Evolutionary conservation across 2,888 invertebrate genomes (phyloP).

Genomic region (Bimastos eiseni): DNA sequence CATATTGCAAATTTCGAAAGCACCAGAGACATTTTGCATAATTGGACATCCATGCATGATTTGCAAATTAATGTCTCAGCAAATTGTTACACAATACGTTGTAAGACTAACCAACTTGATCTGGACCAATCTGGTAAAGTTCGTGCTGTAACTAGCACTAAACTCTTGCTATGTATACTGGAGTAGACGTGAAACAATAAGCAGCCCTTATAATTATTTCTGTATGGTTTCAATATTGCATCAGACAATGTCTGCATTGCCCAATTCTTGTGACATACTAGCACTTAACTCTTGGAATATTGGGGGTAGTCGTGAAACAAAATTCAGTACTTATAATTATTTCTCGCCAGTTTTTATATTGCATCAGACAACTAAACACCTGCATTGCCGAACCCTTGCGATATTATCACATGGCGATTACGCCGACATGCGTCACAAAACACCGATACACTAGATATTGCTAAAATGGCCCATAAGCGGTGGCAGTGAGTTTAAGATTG

Average conservation of each 20-base stretch:
- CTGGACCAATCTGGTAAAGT: neutral
- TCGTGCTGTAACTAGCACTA: neutral
- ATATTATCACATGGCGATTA: neutral
- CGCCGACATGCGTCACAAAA: neutral
- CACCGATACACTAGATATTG: neutral
- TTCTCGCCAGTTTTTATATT: neutral
- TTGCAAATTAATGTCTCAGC: neutral
- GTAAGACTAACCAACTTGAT: neutral
- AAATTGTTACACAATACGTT: neutral
- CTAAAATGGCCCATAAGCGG: neutral
- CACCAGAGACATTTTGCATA: too few relatives aligned
- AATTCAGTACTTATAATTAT: neutral
- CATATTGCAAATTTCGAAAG: too few relatives aligned
- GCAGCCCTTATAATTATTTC: neutral
- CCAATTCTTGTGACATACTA: neutral
- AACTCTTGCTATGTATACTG: neutral
- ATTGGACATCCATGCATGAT: too few relatives aligned
- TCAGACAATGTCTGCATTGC: neutral
- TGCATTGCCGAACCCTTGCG: neutral
- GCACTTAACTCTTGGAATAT: neutral
- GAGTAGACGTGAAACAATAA: neutral
- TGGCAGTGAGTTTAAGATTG: neutral
- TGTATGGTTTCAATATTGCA: neutral
- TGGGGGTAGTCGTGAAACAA: neutral
- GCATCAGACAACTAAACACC: neutral